phyloP scores from a whole-genome alignment of 2,113 vertebrate species.

The Coracopsis vasa region DNA sequence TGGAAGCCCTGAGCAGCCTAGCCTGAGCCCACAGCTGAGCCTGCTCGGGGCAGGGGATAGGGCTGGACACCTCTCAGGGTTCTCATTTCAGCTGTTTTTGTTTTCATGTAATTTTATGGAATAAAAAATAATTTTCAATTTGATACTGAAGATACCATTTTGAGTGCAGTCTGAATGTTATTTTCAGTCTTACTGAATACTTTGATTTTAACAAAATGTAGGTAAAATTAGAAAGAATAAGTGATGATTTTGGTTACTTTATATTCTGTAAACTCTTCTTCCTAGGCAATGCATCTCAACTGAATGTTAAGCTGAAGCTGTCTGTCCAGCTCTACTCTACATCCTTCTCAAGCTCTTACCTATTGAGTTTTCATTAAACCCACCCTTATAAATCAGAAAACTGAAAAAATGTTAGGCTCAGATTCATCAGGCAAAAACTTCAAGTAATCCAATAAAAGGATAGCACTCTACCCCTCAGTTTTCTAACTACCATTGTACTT shows the following conservation, averaged over 20 bases:
- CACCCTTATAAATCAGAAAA: neutral
- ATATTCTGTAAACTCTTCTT: neutral
- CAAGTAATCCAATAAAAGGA: neutral
- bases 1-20: neutral
- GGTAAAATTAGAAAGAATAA: neutral
- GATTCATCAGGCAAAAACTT: neutral
- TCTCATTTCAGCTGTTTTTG: neutral
- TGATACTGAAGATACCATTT: neutral
- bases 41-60: neutral
- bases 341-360: neutral
- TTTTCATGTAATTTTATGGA: neutral
- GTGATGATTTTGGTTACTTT: neutral
- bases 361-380: neutral
- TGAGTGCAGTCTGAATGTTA: neutral
- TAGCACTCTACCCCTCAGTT: neutral
- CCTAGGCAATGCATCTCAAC: neutral
- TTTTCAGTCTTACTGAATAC: neutral
- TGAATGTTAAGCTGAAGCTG: neutral
- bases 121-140: neutral
- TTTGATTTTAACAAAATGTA: neutral
- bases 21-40: neutral
- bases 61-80: neutral
- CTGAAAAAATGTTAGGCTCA: neutral
- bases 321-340: neutral
- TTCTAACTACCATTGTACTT: neutral